A percentile compares a stretch with the other conserved stretches of the same genome.
Conservation (phyloP, 1,140 invertebrate genomes). For the Apocrypta bakeri region DNA sequence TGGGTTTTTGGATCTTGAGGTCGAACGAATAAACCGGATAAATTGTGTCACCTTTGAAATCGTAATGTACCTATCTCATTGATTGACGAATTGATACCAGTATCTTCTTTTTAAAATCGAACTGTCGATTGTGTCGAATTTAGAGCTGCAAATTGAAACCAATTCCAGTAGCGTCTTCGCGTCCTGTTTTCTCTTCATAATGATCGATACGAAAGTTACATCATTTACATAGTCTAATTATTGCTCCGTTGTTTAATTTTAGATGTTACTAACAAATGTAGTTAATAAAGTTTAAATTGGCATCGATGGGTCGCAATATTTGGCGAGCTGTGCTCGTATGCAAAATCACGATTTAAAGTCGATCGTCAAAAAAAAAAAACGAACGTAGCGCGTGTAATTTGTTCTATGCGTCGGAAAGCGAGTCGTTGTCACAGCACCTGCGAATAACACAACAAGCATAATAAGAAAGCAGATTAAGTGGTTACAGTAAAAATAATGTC, state of each 20-base stretch:
- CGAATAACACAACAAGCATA: not conserved
- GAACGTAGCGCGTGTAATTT: slow-evolving; percentile 8
- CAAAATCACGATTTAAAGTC: slow-evolving; percentile 29
- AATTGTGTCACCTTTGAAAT: not conserved
- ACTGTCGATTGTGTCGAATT: not conserved
- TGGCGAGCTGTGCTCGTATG: slow-evolving; percentile 48
- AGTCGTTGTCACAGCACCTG: slow-evolving; percentile 33
- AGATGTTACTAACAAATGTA: slow-evolving; percentile 38
- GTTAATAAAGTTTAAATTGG: slow-evolving; percentile 41
- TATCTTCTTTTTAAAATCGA: not conserved
- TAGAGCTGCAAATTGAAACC: slow-evolving; percentile 4
- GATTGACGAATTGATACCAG: not conserved
- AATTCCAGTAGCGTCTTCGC: not conserved
- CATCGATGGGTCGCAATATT: slow-evolving; percentile 31
- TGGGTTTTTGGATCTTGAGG: not conserved
- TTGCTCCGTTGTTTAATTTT: slow-evolving; percentile 43
- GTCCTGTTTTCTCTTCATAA: slow-evolving; percentile 21
- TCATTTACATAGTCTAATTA: slow-evolving; percentile 44
- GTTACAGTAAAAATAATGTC: slow-evolving; percentile 12
- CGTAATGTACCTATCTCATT: not conserved
- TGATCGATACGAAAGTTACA: slow-evolving; percentile 32
- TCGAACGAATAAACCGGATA: not conserved
- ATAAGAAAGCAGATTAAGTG: not conserved
- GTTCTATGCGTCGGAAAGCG: slow-evolving; percentile 46
- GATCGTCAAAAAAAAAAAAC: not conserved